A percentile compares a stretch with the other conserved stretches of the same genome.
Conservation (phyloP, 2,113 vertebrate species). For the Rhodinocichla rosea region DNA sequence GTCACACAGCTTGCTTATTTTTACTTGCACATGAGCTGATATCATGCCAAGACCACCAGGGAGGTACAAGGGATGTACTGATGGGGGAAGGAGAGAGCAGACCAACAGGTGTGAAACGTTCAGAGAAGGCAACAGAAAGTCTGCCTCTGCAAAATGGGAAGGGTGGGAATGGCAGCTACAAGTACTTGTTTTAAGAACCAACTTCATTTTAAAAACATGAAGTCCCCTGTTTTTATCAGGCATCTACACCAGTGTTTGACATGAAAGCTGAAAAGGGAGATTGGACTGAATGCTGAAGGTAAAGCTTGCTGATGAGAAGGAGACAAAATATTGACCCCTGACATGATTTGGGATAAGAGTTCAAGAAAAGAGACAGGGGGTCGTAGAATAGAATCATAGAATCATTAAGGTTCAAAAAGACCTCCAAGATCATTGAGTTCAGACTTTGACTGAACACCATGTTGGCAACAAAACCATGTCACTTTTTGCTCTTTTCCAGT, state of each 20-base stretch:
- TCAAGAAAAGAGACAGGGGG: not conserved
- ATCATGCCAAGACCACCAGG: not conserved
- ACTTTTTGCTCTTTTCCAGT: not conserved
- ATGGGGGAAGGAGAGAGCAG: not conserved
- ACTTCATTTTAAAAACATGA: not conserved
- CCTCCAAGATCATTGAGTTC: not conserved
- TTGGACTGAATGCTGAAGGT: not conserved
- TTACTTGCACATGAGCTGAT: not conserved
- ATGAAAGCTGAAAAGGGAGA: not conserved
- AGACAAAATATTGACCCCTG: not conserved
- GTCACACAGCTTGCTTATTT: constrained; percentile 2
- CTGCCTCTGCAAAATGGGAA: not conserved
- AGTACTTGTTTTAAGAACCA: not conserved
- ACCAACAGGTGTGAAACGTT: not conserved
- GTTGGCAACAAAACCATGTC: accelerated
- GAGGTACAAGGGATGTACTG: not conserved
- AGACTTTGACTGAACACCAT: not conserved
- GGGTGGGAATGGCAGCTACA: not conserved
- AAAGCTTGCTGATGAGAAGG: not conserved
- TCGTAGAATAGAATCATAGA: not conserved
- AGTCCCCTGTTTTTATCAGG: not conserved
- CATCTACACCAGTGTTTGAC: not conserved
- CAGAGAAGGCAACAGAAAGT: not conserved
- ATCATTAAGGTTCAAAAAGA: not conserved
- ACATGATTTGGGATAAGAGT: not conserved